These are phyloP conservation scores for Drosophila nr. perissopoda DNA, from an alignment of 2,888 invertebrate species.

Conservation along the genomic window DNA sequence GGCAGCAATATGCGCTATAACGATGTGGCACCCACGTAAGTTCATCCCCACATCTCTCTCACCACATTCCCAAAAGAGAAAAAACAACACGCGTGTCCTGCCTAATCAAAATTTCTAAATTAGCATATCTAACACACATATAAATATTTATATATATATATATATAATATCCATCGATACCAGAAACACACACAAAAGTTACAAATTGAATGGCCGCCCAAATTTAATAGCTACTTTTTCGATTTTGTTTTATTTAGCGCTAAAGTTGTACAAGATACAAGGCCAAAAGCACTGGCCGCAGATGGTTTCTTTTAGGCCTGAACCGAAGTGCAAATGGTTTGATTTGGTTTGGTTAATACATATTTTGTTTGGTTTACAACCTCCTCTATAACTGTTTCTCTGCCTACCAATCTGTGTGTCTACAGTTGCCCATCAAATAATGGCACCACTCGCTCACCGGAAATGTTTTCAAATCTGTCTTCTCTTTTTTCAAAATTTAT, in stretches of 20 bases:
- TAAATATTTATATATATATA: background rate
- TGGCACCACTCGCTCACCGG: background rate
- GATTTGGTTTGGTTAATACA: conserved; percentile 56
- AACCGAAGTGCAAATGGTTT: conserved; percentile 62
- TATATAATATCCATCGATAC: conserved; percentile 8
- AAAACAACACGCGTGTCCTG: conserved; percentile 1
- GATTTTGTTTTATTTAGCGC: conserved; percentile 81
- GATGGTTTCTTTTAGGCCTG: conserved; percentile 85
- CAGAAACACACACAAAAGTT: conserved; percentile 19
- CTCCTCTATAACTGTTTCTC: conserved; percentile 13
- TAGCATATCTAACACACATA: conserved; percentile 18
- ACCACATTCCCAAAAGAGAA: background rate
- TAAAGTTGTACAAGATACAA: conserved; percentile 83
- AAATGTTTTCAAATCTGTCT: background rate
- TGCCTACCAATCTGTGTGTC: conserved; percentile 20
- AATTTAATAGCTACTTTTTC: conserved; percentile 61
- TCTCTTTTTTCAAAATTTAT: background rate
- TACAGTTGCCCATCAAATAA: background rate
- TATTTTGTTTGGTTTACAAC: conserved; percentile 45
- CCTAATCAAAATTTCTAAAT: conserved; percentile 5
- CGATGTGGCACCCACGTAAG: conserved; percentile 95
- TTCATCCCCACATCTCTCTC: conserved; percentile 59
- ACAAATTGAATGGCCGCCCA: conserved; percentile 28
- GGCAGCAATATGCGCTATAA: conserved; percentile 90
- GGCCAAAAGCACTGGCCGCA: conserved; percentile 85